Evolutionary conservation across 1,140 invertebrate species (phyloP).

Genomic region (Cyrtorhinus lividipennis): DNA sequence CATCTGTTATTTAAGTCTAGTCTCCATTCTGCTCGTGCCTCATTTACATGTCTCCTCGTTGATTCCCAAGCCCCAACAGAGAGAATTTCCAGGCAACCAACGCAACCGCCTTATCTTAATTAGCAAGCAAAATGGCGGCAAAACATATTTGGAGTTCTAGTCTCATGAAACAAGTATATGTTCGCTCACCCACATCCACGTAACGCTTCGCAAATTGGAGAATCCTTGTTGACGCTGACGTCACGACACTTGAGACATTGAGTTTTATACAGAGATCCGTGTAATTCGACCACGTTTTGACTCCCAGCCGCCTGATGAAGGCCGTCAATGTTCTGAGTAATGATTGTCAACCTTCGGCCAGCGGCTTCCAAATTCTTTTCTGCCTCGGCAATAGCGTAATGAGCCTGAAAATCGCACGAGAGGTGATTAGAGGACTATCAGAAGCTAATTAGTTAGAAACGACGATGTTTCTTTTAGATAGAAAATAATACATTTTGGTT

Average conservation of each 20-base stretch:
- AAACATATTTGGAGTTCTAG: too few species aligned
- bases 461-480: too few species aligned
- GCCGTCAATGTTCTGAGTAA: conserved; percentile 91
- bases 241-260: conserved; percentile 61
- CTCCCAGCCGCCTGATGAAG: conserved; percentile 72
- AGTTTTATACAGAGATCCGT: conserved; percentile 74
- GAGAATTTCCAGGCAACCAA: too few species aligned
- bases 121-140: too few species aligned
- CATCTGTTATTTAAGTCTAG: too few species aligned
- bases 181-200: conserved; percentile 40
- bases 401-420: conserved; percentile 54
- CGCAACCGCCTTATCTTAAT: too few species aligned
- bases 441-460: too few species aligned
- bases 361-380: conserved; percentile 44
- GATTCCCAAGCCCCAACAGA: too few species aligned
- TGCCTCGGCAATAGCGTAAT: conserved; percentile 61
- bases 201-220: conserved; percentile 65
- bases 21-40: too few species aligned
- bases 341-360: conserved; percentile 44
- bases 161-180: too few species aligned
- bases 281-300: conserved; percentile 69
- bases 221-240: conserved; percentile 51
- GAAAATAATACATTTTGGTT: too few species aligned
- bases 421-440: neutral
- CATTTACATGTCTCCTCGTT: too few species aligned